Evolutionary conservation across 2,113 vertebrate species (phyloP), one percentile per base, ranked within the genome.

Genomic region (Crocuta crocuta): DNA sequence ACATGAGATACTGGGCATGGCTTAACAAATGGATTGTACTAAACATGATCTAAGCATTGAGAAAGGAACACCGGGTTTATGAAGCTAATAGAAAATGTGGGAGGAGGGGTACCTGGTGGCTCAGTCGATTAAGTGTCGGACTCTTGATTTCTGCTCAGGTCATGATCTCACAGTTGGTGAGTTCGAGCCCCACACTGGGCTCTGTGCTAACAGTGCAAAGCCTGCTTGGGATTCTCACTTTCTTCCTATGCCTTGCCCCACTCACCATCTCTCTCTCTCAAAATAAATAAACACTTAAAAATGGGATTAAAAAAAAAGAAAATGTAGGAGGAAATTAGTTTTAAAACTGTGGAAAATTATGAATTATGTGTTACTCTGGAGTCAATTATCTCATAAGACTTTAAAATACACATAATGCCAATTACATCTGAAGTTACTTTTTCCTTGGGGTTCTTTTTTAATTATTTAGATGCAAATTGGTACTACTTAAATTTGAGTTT

Each of bases 401-500:
- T 93, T 88, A 76, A 55, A 93, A 66, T 71, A 73, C 5, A 66
- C 33, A 73, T 61, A 94, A 50, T 43, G 48, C 45, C 68, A 95
- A 66, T 92, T 85, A 70, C 86, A 48, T 55, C 10, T 78, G 78
- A 80, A 39, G 15, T 58, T 82, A 78, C 43, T 87, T 93, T 78
- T 83, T 81, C 23, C 16, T 79, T 84, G 39, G 21, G 55, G 23
- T 71, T 83, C 35, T 70, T 71, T 45, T 28, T 88, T 87, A 90
- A 86, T 95, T 90, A 87, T 91, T 91, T 94, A 53, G n/a, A 61
- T 79, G 35, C 19, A 84, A 80, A 91, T 74, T 55, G 21, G 50
- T 88, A 43, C 17, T 84, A 83, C 39, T 88, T 97, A 28, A 91
- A 91, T 88, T 21, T 74, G 70, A 84, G 21, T 8, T 95, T 95